Conservation (phyloP, 2,888 invertebrate species). For the Amphimallon solstitiale region DNA sequence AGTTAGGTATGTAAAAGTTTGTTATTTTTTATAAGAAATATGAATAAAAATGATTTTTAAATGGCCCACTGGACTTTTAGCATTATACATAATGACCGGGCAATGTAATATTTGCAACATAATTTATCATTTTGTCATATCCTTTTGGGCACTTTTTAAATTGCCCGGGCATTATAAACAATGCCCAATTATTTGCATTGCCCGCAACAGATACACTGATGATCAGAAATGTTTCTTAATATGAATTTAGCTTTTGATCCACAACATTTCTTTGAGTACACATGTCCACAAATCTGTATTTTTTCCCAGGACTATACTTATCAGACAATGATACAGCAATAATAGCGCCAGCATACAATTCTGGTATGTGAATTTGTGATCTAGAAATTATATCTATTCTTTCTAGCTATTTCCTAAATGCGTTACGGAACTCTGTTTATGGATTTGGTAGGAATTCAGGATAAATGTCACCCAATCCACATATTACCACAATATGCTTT, state of each 20-base stretch:
- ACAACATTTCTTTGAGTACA: constrained; percentile 85
- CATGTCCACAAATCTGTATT: constrained; percentile 90
- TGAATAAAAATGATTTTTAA: too few species aligned
- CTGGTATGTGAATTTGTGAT: constrained; percentile 86
- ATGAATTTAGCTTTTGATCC: constrained; percentile 88
- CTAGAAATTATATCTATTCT: constrained; percentile 91
- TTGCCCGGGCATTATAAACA: too few species aligned
- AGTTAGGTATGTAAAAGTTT: too few species aligned
- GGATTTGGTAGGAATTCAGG: constrained; percentile 95
- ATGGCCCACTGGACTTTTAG: too few species aligned
- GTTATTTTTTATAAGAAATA: too few species aligned
- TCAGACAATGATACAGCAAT: constrained; percentile 90
- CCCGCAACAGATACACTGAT: constrained; percentile 70
- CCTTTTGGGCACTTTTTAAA: too few species aligned
- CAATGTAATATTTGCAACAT: too few species aligned
- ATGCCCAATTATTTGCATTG: too few species aligned
- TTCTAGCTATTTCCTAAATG: constrained; percentile 87
- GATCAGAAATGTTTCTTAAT: constrained; percentile 92
- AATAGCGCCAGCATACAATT: constrained; percentile 96
- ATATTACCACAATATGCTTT: too few species aligned
- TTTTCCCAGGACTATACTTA: constrained; percentile 84
- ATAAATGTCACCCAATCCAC: constrained; percentile 81
- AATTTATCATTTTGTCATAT: too few species aligned
- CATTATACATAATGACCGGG: too few species aligned
- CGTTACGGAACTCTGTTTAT: constrained; percentile 79